Conservation (phyloP, 37 sponge, comb jelly and placozoan species). For the Crambe crambe region DNA sequence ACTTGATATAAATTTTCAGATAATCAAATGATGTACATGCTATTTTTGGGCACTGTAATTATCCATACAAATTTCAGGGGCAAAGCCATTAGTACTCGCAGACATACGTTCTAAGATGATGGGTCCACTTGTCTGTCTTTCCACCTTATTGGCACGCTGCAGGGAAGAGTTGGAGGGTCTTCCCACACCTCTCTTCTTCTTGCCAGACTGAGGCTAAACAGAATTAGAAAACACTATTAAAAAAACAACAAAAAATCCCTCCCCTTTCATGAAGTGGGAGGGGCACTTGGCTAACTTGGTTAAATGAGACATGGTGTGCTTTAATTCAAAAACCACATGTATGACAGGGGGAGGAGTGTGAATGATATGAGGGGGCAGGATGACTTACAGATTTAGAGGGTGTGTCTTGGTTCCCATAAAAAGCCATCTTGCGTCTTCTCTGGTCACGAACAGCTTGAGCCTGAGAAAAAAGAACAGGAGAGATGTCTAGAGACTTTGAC, state of each 20-base stretch:
- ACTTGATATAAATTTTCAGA: too few species aligned
- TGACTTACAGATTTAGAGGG: constrained; percentile 17
- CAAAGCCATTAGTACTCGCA: too few species aligned
- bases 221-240: too few species aligned
- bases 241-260: too few species aligned
- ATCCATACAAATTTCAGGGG: too few species aligned
- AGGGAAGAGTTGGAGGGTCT: neutral
- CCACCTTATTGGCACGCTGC: neutral
- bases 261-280: too few species aligned
- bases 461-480: neutral
- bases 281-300: too few species aligned
- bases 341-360: too few species aligned
- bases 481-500: too few species aligned
- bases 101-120: constrained; percentile 9
- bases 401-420: neutral
- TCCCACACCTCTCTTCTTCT: constrained; percentile 1
- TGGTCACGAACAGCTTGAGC: constrained; percentile 22
- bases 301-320: too few species aligned
- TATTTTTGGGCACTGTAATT: neutral
- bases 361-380: neutral
- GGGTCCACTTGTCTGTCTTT: constrained; percentile 4
- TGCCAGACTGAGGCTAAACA: neutral
- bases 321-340: too few species aligned
- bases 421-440: constrained; percentile 24
- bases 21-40: neutral